phyloP scores from a whole-genome alignment of 2,797 vertebrate species.

The Hemibagrus guttatus region DNA sequence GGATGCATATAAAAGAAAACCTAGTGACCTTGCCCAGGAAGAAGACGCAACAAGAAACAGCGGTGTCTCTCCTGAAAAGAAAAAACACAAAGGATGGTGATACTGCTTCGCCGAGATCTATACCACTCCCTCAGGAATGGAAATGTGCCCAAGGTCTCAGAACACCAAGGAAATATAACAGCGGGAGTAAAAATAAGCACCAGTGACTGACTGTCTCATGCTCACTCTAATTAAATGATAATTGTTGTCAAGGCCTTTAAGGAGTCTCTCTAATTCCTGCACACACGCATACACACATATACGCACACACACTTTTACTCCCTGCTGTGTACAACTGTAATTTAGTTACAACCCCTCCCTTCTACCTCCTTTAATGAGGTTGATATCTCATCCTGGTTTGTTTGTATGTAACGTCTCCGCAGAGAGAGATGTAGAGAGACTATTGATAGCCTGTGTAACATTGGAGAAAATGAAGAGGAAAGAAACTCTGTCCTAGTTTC shows the following conservation, averaged over 20 bases:
- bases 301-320: not conserved
- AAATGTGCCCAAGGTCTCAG: slow-evolving; percentile 22
- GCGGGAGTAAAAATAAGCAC: slow-evolving; percentile 35
- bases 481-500: slow-evolving; percentile 48
- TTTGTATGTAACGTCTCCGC: slow-evolving; percentile 41
- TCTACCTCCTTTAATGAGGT: slow-evolving; percentile 50
- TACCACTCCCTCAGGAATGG: slow-evolving; percentile 33
- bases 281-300: slow-evolving; percentile 6
- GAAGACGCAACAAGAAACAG: slow-evolving; percentile 1
- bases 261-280: slow-evolving; percentile 42
- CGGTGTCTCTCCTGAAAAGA: not conserved
- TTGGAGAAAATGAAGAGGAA: slow-evolving; percentile 18
- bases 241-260: slow-evolving; percentile 50
- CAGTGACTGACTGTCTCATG: slow-evolving; percentile 30
- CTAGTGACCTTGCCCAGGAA: not conserved
- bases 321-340: slow-evolving; percentile 34
- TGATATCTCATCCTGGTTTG: slow-evolving; percentile 47
- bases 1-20: not conserved
- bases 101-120: slow-evolving; percentile 3
- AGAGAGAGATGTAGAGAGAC: slow-evolving; percentile 42
- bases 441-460: slow-evolving; percentile 36
- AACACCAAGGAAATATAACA: slow-evolving; percentile 28
- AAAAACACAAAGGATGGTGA: slow-evolving; percentile 25
- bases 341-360: slow-evolving; percentile 33
- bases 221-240: slow-evolving; percentile 47